These are phyloP conservation scores for Hypomecis punctinalis DNA, from an alignment of 2,888 invertebrate species.

Conservation along the genomic window DNA sequence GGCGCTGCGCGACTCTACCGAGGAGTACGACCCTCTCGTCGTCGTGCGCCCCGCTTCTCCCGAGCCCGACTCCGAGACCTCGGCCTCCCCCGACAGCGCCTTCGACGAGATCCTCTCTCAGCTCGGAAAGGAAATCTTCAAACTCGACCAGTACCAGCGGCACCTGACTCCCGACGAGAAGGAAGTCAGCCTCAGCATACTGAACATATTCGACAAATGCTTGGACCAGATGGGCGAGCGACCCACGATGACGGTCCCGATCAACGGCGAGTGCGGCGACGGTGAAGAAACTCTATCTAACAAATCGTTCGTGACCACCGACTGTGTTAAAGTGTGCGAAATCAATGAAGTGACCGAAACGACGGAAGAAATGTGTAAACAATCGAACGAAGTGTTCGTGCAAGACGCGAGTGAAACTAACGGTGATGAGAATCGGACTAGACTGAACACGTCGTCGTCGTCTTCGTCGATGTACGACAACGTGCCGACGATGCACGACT, in stretches of 20 bases:
- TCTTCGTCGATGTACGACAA: conserved; percentile 59
- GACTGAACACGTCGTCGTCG: conserved; percentile 61
- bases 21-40: conserved; percentile 77
- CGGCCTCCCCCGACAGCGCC: conserved; percentile 64
- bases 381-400: not conserved
- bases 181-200: conserved; percentile 73
- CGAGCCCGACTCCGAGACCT: conserved; percentile 47
- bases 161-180: conserved; percentile 63
- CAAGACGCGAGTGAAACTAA: conserved; percentile 51
- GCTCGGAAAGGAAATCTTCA: conserved; percentile 78
- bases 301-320: conserved; percentile 67
- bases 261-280: conserved; percentile 59
- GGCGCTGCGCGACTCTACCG: conserved; percentile 67
- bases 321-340: conserved; percentile 45
- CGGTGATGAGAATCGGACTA: conserved; percentile 49
- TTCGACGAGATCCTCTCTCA: conserved; percentile 81
- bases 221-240: conserved; percentile 68
- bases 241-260: conserved; percentile 28
- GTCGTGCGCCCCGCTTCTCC: conserved; percentile 60
- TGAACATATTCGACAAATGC: conserved; percentile 81
- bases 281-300: conserved; percentile 66
- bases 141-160: conserved; percentile 77
- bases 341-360: conserved; percentile 49
- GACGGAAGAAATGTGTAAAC: not conserved
- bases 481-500: conserved; percentile 53